phyloP scores from a whole-genome alignment of 1,140 invertebrate species.

The Drosophila willistoni region DNA sequence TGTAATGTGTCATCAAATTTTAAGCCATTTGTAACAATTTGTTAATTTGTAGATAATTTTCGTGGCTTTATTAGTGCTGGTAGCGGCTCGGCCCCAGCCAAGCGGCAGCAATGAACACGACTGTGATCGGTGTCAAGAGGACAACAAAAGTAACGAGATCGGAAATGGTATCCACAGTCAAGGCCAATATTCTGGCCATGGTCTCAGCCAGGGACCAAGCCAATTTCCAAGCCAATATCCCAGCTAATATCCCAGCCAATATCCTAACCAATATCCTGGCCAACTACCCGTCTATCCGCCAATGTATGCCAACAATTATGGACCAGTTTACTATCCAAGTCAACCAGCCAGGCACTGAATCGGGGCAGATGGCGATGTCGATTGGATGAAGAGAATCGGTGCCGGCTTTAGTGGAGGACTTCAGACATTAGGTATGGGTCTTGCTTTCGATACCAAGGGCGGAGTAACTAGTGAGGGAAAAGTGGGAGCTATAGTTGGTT shows the following conservation, averaged over 20 bases:
- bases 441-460: background rate
- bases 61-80: background rate
- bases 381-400: conserved; percentile 2
- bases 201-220: too few species aligned
- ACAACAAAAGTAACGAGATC: background rate
- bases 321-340: background rate
- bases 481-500: background rate
- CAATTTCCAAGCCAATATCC: background rate
- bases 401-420: background rate
- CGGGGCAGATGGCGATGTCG: background rate
- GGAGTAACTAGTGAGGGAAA: background rate
- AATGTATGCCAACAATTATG: background rate
- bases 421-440: background rate
- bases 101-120: background rate
- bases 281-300: background rate
- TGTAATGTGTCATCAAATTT: too few species aligned
- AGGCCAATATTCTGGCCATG: background rate
- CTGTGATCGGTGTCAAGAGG: background rate
- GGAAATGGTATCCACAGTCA: background rate
- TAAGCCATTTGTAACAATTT: too few species aligned
- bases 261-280: background rate
- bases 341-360: background rate
- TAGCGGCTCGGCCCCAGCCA: background rate
- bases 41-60: background rate
- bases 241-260: background rate